A percentile compares a stretch with the other conserved stretches of the same genome.
Evolutionary conservation across 2,113 vertebrate genomes (phyloP).

Genomic region (Gallinago jamesoni): DNA sequence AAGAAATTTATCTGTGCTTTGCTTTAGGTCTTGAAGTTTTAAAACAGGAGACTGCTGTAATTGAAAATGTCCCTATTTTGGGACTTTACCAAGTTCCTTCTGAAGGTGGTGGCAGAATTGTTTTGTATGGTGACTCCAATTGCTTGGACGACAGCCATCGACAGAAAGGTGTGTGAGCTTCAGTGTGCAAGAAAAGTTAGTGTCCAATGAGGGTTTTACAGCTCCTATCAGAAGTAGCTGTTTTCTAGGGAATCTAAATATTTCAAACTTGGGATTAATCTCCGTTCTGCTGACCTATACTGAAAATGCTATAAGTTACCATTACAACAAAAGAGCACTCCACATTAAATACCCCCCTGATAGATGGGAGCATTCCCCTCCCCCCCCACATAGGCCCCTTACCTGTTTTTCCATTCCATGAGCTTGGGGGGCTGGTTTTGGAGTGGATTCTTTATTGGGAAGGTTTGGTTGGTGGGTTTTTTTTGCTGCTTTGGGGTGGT

Average conservation of each 20-base stretch:
- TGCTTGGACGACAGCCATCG: slow-evolving; percentile 98
- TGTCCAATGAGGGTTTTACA: neutral
- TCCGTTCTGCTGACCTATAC: neutral
- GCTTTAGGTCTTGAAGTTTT: slow-evolving; percentile 91
- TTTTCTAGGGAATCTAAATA: neutral
- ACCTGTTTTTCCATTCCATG: neutral
- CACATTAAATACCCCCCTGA: neutral
- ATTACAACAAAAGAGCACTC: neutral
- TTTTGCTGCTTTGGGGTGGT: neutral
- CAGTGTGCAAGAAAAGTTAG: accelerated
- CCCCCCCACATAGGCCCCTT: accelerated
- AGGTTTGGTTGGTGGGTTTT: neutral
- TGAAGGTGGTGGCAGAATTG: slow-evolving; percentile 91
- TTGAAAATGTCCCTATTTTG: slow-evolving; percentile 92
- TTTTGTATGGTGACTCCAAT: slow-evolving; percentile 95
- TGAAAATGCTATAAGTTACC: neutral
- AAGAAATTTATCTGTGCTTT: neutral
- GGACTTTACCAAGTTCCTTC: slow-evolving; percentile 92
- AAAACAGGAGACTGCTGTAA: slow-evolving; percentile 91
- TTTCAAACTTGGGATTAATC: neutral
- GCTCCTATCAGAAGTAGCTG: neutral
- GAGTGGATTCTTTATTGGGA: neutral
- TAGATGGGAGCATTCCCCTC: neutral
- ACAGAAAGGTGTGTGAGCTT: slow-evolving; percentile 86
- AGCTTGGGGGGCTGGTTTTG: neutral